Evolutionary conservation across 2,797 vertebrate species (phyloP), one percentile per base, ranked within the genome.

Genomic region (Tenualosa ilisha): DNA sequence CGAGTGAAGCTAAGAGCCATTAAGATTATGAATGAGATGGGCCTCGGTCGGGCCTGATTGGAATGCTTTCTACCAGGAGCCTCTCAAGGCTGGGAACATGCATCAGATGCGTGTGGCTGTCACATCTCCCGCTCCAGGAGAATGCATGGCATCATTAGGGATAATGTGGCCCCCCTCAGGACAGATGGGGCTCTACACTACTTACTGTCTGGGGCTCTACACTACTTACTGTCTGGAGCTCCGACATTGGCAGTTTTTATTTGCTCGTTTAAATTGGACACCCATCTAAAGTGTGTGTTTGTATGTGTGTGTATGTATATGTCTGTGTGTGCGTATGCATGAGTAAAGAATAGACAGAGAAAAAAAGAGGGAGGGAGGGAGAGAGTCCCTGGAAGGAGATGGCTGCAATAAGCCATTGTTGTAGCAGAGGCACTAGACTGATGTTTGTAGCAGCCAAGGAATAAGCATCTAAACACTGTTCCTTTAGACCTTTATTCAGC

Each of bases 401-500:
- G 40, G 6, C 37, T 43, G 40, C 15, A 46, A 17, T 43, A 20
- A 79, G 72, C 72, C 40, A 40, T 79, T 6, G 17, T 37, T 43
- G 20, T 17, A 43, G 72, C 15, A 8, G 15, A 15, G 13, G 3
- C n/a, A 31, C 12, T 46, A 13, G 17, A 20, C 40, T 79, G 37
- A 46, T 79, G 72, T 7, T 24, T 31, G 12, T 17, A 17, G 72
- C 17, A 15, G 40, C 46, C 40, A 79, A 40, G 26, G 40, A 79
- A 79, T 43, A 79, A 79, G 17, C 7, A 79, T 40, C 4, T 40
- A 79, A 15, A 79, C 37, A 79, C 43, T 13, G 89, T 90, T 94
- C 85, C 89, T 88, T 91, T 88, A 82, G 88, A 93, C 91, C 92
- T 96, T 96, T 96, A 96, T 95, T 95, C 87, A 91, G 93, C 92